Evolutionary conservation across 2,113 vertebrate genomes (phyloP), one percentile per base, ranked within the genome.

Genomic region (Misgurnus mizolepis): DNA sequence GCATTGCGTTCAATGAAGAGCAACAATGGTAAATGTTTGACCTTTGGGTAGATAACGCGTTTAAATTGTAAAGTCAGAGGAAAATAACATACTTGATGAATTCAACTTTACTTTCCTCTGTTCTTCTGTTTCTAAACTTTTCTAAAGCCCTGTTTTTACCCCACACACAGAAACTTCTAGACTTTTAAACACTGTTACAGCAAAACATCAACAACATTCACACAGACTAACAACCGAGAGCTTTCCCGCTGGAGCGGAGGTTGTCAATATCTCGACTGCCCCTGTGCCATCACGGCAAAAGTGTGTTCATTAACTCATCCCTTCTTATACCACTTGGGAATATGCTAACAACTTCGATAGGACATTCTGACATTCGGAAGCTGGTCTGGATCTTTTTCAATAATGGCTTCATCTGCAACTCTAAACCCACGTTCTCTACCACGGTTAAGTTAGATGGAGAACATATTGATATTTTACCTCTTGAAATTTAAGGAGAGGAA

Each of bases 281-380:
- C 72, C 66, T 65, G 34, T 64, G 50, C 76, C 66, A 83, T 66
- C 82, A 69, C 22, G 83, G 87, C 83, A 75, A 3, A 6, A 43
- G 72, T 43, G 56, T 88, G 86, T 91, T 90, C 86, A 92, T 92
- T 88, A 92, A 90, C 88, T 86, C 88, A 91, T 89, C 86, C 43
- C 61, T 67, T 27, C 60, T 65, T 40, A 61, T 3, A 64, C n/a
- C 41, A 50, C 50, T 9, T 40, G 61, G 58, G 78, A 18, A 34
- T 75, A 61, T 75, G 72, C 72, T 75, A 75, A 75, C 72, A 75
- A 34, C 58, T 64, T 58, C 0, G 41, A 64, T 75, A 75, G 56
- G 58, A 61, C 58, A 49, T 75, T 64, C 43, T 75, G 58, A 75
- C 72, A 49, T 61, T 75, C 43, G 14, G 14, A 49, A 74, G 62